Evolutionary conservation across 2,113 vertebrate species (phyloP).

Genomic region (Microcebus murinus): DNA sequence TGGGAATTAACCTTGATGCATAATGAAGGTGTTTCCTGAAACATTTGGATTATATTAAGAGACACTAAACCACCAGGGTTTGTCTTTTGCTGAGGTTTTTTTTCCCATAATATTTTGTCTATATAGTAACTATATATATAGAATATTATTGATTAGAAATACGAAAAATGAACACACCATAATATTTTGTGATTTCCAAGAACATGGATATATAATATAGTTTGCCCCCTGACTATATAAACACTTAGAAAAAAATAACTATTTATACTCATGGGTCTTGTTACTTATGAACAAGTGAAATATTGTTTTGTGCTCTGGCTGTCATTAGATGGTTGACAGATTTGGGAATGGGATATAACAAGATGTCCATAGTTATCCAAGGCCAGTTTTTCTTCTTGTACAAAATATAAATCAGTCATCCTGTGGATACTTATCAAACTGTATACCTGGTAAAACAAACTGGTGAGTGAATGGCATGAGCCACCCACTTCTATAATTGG

Average conservation of each 20-base stretch:
- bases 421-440: slow-evolving; percentile 63
- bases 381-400: slow-evolving; percentile 61
- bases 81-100: not conserved
- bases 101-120: slow-evolving; percentile 31
- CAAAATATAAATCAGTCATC: slow-evolving; percentile 74
- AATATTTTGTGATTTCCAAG: slow-evolving; percentile 62
- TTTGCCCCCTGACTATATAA: slow-evolving; percentile 54
- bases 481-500: slow-evolving; percentile 50
- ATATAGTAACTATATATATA: not conserved
- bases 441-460: slow-evolving; percentile 70
- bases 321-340: slow-evolving; percentile 87
- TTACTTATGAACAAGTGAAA: slow-evolving; percentile 80
- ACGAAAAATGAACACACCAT: slow-evolving; percentile 30
- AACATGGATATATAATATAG: slow-evolving; percentile 47
- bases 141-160: slow-evolving; percentile 56
- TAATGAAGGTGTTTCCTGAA: slow-evolving; percentile 5
- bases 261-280: slow-evolving; percentile 79
- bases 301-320: slow-evolving; percentile 81
- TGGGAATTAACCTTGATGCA: not conserved
- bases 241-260: slow-evolving; percentile 78
- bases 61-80: slow-evolving; percentile 16
- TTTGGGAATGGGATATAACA: slow-evolving; percentile 87
- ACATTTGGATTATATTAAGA: slow-evolving; percentile 22
- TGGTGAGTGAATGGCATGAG: not conserved
- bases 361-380: slow-evolving; percentile 83